phyloP scores from a whole-genome alignment of 2,113 vertebrate genomes.

The Corythoichthys haematopterus region DNA sequence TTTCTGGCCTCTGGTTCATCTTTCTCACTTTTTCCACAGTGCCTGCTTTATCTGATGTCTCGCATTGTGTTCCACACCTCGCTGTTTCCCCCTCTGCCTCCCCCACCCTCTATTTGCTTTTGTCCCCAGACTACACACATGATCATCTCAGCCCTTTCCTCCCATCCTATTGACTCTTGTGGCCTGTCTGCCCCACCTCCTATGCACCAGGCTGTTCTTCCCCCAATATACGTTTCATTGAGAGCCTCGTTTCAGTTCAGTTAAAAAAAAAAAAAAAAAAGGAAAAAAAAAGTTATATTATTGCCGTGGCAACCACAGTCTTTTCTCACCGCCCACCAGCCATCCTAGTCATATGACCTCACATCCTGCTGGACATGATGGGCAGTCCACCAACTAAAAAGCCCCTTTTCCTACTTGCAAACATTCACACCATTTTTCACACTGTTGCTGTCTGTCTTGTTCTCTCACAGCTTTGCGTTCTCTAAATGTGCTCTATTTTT shows the following conservation, averaged over 20 bases:
- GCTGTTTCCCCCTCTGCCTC: conserved; percentile 19
- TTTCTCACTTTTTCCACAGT: conserved; percentile 40
- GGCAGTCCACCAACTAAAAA: conserved; percentile 60
- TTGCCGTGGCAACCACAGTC: conserved; percentile 54
- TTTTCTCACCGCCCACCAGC: conserved; percentile 62
- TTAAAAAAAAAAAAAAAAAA: not conserved
- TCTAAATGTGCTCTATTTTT: conserved; percentile 68
- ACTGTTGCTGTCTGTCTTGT: conserved; percentile 60
- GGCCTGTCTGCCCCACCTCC: conserved; percentile 44
- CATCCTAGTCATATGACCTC: conserved; percentile 68
- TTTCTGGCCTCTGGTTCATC: conserved; percentile 23
- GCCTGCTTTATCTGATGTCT: conserved; percentile 46
- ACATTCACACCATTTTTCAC: conserved; percentile 61
- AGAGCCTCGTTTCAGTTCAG: conserved; percentile 4
- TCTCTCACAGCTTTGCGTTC: conserved; percentile 37
- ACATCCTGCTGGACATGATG: conserved; percentile 62
- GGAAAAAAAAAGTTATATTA: conserved; percentile 38
- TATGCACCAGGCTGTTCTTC: not conserved
- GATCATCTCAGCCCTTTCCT: conserved; percentile 58
- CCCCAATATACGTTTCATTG: not conserved
- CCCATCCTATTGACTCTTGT: conserved; percentile 58
- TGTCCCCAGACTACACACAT: conserved; percentile 55
- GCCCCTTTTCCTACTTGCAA: conserved; percentile 46
- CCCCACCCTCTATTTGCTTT: conserved; percentile 42
- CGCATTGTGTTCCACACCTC: conserved; percentile 31